A percentile compares a stretch with the other conserved stretches of the same genome.
phyloP scores from a whole-genome alignment of 2,113 vertebrate species.

The Antigone vipio region DNA sequence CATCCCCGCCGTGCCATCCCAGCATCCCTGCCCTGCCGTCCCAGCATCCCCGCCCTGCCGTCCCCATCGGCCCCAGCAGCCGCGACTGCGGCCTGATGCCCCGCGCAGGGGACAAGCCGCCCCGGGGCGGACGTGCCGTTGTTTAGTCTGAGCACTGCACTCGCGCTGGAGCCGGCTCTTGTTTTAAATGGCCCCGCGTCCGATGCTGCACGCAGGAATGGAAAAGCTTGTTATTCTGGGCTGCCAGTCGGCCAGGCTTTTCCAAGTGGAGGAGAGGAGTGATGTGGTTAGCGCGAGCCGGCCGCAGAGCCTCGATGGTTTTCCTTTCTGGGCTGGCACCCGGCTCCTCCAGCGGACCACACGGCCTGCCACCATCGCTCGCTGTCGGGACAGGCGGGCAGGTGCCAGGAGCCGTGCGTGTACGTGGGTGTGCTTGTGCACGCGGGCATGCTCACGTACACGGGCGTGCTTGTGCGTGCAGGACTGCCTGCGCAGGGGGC shows the following conservation, averaged over 20 bases:
- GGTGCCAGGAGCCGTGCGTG: background rate
- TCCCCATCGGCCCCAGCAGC: background rate
- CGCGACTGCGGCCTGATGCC: background rate
- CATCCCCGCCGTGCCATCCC: rapidly evolving
- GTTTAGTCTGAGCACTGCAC: conserved; percentile 20
- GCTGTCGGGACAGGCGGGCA: background rate
- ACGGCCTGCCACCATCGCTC: background rate
- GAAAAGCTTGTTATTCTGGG: conserved; percentile 64
- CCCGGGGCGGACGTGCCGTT: background rate
- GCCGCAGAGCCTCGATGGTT: background rate
- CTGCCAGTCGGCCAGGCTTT: background rate
- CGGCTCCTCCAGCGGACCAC: background rate
- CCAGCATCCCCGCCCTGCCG: rapidly evolving
- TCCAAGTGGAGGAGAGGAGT: background rate
- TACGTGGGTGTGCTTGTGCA: background rate
- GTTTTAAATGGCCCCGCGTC: conserved; percentile 27
- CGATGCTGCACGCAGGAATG: background rate
- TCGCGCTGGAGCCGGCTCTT: background rate
- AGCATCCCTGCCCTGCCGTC: rapidly evolving
- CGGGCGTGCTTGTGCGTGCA: rapidly evolving
- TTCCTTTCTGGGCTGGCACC: conserved; percentile 10
- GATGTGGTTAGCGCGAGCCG: background rate
- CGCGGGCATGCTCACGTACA: rapidly evolving
- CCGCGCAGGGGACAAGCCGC: rapidly evolving
- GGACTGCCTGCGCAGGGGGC: background rate